These are phyloP conservation scores for Popillia japonica DNA, from an alignment of 1,140 invertebrate genomes.

Conservation along the genomic window DNA sequence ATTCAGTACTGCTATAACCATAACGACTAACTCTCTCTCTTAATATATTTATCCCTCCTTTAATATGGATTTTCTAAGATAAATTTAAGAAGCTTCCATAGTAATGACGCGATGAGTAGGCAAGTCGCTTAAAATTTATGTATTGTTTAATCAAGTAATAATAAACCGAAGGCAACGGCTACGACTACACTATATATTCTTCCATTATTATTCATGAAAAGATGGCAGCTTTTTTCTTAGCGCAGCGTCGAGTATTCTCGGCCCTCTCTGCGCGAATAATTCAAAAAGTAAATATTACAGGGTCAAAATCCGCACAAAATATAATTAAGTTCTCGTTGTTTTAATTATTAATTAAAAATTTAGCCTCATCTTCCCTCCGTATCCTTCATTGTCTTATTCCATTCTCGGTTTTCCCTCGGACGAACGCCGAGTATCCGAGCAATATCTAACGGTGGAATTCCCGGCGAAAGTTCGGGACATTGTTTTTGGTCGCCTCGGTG, in stretches of 20 bases:
- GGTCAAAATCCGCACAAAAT: constrained; percentile 29
- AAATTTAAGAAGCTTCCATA: neutral
- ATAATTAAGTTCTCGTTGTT: constrained; percentile 35
- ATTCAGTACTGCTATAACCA: no score
- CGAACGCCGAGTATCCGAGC: neutral
- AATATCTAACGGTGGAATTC: constrained; percentile 24
- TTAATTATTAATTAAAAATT: constrained; percentile 36
- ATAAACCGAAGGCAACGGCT: neutral
- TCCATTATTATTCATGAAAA: constrained; percentile 26
- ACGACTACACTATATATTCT: neutral
- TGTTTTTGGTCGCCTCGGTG: constrained; percentile 28
- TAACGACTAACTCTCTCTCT: neutral
- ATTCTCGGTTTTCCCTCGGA: neutral
- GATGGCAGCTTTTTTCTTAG: constrained; percentile 1
- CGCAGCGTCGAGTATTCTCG: neutral
- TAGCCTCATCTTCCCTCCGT: constrained; percentile 16
- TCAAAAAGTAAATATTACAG: constrained; percentile 31
- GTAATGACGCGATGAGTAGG: neutral
- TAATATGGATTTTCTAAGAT: neutral
- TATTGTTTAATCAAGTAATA: constrained; percentile 29
- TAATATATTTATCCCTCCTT: neutral
- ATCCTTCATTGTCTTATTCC: neutral
- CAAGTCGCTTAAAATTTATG: neutral
- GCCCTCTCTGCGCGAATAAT: constrained; percentile 3
- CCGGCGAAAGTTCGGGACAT: constrained; percentile 24